Evolutionary conservation across 2,113 vertebrate genomes (phyloP), one percentile per base, ranked within the genome.

Genomic region (Oxyruncus cristatus): DNA sequence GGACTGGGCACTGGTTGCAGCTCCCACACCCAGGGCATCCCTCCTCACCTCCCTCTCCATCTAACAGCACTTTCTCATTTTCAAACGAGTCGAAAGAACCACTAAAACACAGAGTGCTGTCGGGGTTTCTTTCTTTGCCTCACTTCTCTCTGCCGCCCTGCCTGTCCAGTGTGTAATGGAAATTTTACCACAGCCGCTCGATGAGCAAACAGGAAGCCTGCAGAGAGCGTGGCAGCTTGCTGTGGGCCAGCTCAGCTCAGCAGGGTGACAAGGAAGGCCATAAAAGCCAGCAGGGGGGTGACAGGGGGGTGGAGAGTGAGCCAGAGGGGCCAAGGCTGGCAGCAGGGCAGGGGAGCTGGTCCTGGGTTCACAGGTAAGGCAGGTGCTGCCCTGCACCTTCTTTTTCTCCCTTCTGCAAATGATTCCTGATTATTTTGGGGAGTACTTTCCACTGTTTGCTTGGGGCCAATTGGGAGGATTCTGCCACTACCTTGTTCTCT

Each of bases 191-290:
- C 97, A 96, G 97, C 59, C 92, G 79, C 96, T 95, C 44, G 56
- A 62, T 91, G 98, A 97, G 97, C 98, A 99, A 99, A 99, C 98
- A 99, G 98, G 98, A 99, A 99, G 98, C 96, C 98, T 88, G 95
- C 71, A 85, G 81, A 72, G 85, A 96, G 93, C 85, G 96, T 96
- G 97, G 96, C 96, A 88, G 67, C 20, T 82, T 9, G 47, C 75
- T 17, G 95, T 23, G 53, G 94, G 91, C 94, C 19, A 0, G 90
- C 79, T 95, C 71, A 14, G 85, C 82, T 76, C 85, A 56, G n/a
- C 39, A 1, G 7, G 58, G 90, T 50, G 61, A 88, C 68, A 39
- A 85, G 78, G 61, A 74, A 83, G 89, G 82, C 87, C 85, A 95
- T 96, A 96, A 97, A 97, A 96, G 85, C 93, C 41, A 1, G 66